These are phyloP conservation scores for Leucophenga maculata DNA, from an alignment of 2,888 invertebrate species.

Conservation along the genomic window DNA sequence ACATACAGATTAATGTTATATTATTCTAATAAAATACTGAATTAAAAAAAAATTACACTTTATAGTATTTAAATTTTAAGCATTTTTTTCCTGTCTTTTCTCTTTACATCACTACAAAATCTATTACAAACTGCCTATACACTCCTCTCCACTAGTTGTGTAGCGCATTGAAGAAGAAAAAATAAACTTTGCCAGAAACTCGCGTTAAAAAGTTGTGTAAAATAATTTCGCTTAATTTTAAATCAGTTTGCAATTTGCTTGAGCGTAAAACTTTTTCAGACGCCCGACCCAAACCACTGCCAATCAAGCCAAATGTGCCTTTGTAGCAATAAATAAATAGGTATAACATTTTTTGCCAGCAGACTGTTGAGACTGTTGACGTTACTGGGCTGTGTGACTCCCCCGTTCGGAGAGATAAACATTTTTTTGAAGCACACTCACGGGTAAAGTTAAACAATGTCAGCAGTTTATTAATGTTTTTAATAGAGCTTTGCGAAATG, in stretches of 20 bases:
- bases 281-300: neutral
- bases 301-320: too few species aligned
- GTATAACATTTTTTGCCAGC: slow-evolving; percentile 59
- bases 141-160: too few species aligned
- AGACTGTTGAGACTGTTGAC: slow-evolving; percentile 48
- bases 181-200: too few species aligned
- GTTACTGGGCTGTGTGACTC: slow-evolving; percentile 39
- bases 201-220: slow-evolving; percentile 40
- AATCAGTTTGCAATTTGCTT: slow-evolving; percentile 60
- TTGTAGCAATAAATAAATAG: slow-evolving; percentile 37
- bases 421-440: slow-evolving; percentile 56
- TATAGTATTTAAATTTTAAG: too few species aligned
- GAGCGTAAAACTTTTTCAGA: slow-evolving; percentile 15
- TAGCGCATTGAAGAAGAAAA: too few species aligned
- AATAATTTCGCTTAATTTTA: slow-evolving; percentile 63
- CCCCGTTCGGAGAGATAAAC: slow-evolving; percentile 47
- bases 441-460: slow-evolving; percentile 56
- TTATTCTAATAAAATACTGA: too few species aligned
- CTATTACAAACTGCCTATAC: too few species aligned
- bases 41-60: too few species aligned
- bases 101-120: too few species aligned
- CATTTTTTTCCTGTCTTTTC: too few species aligned
- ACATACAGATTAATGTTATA: too few species aligned
- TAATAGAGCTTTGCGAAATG: slow-evolving; percentile 37
- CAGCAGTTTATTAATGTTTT: slow-evolving; percentile 58